Evolutionary conservation across 2,113 vertebrate species (phyloP).

Genomic region (Blennius ocellaris): DNA sequence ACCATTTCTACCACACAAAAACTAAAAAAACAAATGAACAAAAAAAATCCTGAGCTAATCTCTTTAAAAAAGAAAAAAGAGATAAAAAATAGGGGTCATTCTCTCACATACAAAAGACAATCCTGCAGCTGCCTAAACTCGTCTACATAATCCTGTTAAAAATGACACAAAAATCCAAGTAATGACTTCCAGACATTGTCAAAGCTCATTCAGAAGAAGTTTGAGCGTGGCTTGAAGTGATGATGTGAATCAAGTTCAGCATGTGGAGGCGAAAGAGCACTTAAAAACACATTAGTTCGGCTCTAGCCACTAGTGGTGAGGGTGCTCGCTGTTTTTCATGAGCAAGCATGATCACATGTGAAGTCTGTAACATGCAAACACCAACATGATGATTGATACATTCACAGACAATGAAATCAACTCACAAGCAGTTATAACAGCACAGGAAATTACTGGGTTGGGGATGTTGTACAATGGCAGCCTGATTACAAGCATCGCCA

Average conservation of each 20-base stretch:
- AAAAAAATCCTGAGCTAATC: too few species aligned
- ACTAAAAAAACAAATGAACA: too few species aligned
- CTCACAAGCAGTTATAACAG: not conserved
- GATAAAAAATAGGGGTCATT: too few species aligned
- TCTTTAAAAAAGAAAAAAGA: too few species aligned
- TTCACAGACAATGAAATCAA: slow-evolving; percentile 17
- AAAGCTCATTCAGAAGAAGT: not conserved
- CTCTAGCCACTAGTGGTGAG: not conserved
- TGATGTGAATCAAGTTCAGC: not conserved
- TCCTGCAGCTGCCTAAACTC: too few species aligned
- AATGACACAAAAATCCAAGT: too few species aligned
- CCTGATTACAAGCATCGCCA: slow-evolving; percentile 48
- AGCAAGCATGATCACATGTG: slow-evolving; percentile 1
- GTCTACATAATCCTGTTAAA: too few species aligned
- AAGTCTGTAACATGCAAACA: not conserved
- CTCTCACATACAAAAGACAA: too few species aligned
- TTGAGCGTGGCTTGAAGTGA: not conserved
- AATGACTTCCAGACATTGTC: not conserved
- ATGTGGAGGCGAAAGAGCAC: not conserved
- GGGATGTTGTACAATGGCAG: slow-evolving; percentile 42
- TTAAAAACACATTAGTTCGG: slow-evolving; percentile 13
- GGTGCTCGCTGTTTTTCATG: not conserved
- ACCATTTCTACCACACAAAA: too few species aligned
- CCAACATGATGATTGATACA: slow-evolving; percentile 27
- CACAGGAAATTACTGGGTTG: slow-evolving; percentile 42